Evolutionary conservation across 2,888 invertebrate genomes (phyloP).

Genomic region (Folsomia candida): DNA sequence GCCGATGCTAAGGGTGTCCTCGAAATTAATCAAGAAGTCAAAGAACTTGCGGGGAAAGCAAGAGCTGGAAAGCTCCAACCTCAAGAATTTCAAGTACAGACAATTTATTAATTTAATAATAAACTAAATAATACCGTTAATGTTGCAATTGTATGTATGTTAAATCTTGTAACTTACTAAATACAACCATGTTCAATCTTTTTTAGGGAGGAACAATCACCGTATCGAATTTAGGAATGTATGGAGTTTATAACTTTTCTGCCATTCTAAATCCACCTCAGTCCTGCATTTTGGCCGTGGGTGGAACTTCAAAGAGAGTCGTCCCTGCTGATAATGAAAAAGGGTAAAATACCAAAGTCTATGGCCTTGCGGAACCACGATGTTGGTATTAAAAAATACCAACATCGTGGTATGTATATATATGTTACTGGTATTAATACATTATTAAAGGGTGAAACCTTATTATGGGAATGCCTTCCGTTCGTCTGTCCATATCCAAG

Average conservation of each 20-base stretch:
- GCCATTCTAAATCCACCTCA: slow-evolving; percentile 97
- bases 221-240: slow-evolving; percentile 94
- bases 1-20: slow-evolving; percentile 86
- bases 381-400: not conserved
- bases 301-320: slow-evolving; percentile 72
- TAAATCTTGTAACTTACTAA: not conserved
- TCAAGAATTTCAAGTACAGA: slow-evolving; percentile 76
- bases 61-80: slow-evolving; percentile 85
- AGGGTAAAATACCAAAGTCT: slow-evolving; percentile 66
- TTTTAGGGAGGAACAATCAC: slow-evolving; percentile 84
- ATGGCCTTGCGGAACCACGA: too few species aligned
- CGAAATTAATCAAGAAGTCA: slow-evolving; percentile 76
- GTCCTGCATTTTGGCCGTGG: slow-evolving; percentile 85
- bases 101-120: not conserved
- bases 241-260: slow-evolving; percentile 79
- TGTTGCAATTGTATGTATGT: not conserved
- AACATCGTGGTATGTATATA: not conserved
- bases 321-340: slow-evolving; percentile 69
- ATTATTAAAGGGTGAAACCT: too few species aligned
- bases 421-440: too few species aligned
- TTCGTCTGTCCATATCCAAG: too few species aligned
- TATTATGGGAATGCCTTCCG: too few species aligned
- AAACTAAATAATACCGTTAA: not conserved
- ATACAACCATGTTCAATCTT: not conserved
- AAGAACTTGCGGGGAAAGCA: slow-evolving; percentile 78